Conservation (phyloP, 2,113 vertebrate genomes). For the Malaclemys terrapin region DNA sequence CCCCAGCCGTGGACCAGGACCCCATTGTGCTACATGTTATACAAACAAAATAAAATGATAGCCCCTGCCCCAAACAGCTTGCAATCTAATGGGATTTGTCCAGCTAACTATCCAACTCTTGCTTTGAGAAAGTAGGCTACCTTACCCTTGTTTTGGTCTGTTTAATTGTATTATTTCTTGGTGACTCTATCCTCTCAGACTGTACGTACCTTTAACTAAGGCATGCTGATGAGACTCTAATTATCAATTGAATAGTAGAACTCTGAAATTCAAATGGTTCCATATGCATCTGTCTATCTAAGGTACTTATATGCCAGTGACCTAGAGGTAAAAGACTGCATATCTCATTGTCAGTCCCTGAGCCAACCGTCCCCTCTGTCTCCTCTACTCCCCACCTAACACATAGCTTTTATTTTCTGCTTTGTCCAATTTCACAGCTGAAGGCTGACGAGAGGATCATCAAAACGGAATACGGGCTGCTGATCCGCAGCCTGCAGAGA, state of each 20-base stretch:
- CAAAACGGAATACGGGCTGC: slow-evolving; percentile 90
- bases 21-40: background rate
- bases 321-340: fast-evolving
- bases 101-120: background rate
- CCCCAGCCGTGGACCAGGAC: background rate
- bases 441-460: slow-evolving; percentile 91
- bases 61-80: background rate
- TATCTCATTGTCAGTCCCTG: fast-evolving
- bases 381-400: fast-evolving
- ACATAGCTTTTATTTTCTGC: background rate
- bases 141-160: background rate
- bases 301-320: background rate
- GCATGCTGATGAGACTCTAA: background rate
- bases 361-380: background rate
- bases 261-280: background rate
- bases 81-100: background rate
- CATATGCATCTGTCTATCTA: background rate
- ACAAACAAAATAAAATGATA: background rate
- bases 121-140: background rate
- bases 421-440: slow-evolving; percentile 81
- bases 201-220: background rate
- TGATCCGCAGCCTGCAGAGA: slow-evolving; percentile 91
- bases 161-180: background rate
- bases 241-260: background rate
- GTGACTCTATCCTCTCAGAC: background rate